Percentiles rank a stretch among this genome's conserved stretches.
These are phyloP conservation scores for Zaprionus ornatus DNA, from an alignment of 1,140 invertebrate genomes.

Conservation along the genomic window DNA sequence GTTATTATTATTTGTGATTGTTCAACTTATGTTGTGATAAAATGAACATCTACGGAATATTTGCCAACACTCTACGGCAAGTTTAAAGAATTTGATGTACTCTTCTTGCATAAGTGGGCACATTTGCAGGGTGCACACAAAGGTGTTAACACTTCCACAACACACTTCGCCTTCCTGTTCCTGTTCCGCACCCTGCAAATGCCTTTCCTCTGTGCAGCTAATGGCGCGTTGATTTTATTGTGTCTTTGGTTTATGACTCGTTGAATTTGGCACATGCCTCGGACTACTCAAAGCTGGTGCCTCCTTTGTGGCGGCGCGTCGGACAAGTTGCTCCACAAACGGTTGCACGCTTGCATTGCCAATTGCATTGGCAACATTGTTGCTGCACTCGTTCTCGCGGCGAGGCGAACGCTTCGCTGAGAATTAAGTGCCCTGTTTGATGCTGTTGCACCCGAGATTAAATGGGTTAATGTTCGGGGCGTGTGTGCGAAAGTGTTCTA, in stretches of 20 bases:
- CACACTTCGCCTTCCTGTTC: background rate
- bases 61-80: no score
- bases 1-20: no score
- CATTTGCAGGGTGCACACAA: background rate
- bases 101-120: background rate
- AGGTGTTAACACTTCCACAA: background rate
- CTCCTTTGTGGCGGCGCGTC: slow-evolving; percentile 24
- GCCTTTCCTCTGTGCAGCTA: slow-evolving; percentile 25
- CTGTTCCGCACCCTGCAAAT: background rate
- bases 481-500: slow-evolving; percentile 24
- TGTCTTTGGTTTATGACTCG: slow-evolving; percentile 75
- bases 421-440: slow-evolving; percentile 63
- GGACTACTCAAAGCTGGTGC: slow-evolving; percentile 32
- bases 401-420: slow-evolving; percentile 60
- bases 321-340: slow-evolving; percentile 19
- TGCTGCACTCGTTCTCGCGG: slow-evolving; percentile 10
- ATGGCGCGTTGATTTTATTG: slow-evolving; percentile 69
- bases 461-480: slow-evolving; percentile 73
- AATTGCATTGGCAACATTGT: slow-evolving; percentile 46
- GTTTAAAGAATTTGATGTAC: background rate
- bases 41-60: no score
- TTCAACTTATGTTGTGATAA: no score
- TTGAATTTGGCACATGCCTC: slow-evolving; percentile 46
- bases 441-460: slow-evolving; percentile 49
- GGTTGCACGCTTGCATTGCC: slow-evolving; percentile 12